Evolutionary conservation across 2,888 invertebrate species (phyloP), one percentile per base, ranked within the genome.

Genomic region (Melinaea marsaeus): DNA sequence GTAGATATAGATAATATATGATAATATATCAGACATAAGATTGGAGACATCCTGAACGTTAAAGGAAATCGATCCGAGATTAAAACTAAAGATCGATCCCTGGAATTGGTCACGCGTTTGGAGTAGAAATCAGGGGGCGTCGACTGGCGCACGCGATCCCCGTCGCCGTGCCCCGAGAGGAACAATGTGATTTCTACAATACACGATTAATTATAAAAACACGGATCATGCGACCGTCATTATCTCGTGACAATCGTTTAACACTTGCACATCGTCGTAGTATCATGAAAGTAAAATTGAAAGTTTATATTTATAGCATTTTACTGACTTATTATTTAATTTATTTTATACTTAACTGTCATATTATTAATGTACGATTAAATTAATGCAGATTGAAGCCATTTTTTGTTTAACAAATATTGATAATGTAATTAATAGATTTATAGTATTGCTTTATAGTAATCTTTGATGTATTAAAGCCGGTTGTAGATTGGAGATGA

Each of bases 61-160:
- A 67, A 66, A 70, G 71, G 73, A 73, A 69, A 68, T 61, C 60
- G 58, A 55, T 55, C 78, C 75, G 80, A 81, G 79, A 76, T 76
- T 79, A 79, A 79, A 76, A 78, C 77, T 77, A 79, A 74, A 79
- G 79, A 79, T 74, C 74, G 48, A 61, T 62, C 62, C 68, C 55
- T 64, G 55, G 58, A 80, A 81, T 81, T 83, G 83, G 85, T 85
- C 87, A 86, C 86, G 87, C 86, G 80, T 75, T 77, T 69, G 80
- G 81, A 75, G 73, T 83, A 83, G 85, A 84, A 84, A 85, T 81
- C 80, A 69, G 78, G 79, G 87, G 85, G 85, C 86, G 83, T 82
- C 85, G 84, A 82, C 84, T 82, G 80, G 69, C 69, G 67, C 86
- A 85, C 86, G 86, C 86, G 63, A 67, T 58, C 75, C 81, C 73